Evolutionary conservation across 2,113 vertebrate species (phyloP).

Genomic region (Pangasianodon gigas): DNA sequence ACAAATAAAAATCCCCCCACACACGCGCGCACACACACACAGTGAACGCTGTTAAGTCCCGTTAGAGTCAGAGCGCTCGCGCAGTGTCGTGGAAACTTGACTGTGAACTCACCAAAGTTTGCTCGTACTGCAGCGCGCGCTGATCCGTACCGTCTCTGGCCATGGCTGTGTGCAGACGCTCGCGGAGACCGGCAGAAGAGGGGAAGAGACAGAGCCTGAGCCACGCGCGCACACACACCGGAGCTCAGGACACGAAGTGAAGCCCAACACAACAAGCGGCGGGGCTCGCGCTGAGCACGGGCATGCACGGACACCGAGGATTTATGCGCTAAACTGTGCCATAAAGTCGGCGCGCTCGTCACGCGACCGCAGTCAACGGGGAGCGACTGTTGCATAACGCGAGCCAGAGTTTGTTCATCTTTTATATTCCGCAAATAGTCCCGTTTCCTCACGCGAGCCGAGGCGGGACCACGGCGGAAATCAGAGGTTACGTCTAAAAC

Average conservation of each 20-base stretch:
- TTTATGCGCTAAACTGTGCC: not conserved
- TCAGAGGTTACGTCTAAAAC: slow-evolving; percentile 7
- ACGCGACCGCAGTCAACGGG: not conserved
- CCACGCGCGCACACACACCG: not conserved
- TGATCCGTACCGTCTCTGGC: slow-evolving; percentile 82
- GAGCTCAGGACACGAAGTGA: slow-evolving; percentile 1
- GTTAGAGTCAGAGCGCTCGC: not conserved
- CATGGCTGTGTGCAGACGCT: slow-evolving; percentile 64
- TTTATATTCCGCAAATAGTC: slow-evolving; percentile 38
- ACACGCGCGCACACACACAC: not conserved
- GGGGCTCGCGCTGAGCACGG: not conserved
- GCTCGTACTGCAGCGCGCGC: slow-evolving; percentile 92
- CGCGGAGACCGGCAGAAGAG: not conserved
- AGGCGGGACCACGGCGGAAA: slow-evolving; percentile 39
- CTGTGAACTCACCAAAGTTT: slow-evolving; percentile 86
- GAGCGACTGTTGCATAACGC: slow-evolving; percentile 12
- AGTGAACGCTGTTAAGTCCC: not conserved
- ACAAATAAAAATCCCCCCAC: not conserved
- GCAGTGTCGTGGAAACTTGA: not conserved
- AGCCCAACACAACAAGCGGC: not conserved
- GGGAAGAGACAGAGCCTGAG: not conserved
- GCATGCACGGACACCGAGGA: not conserved
- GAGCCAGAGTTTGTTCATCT: slow-evolving; percentile 16
- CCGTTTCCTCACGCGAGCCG: not conserved
- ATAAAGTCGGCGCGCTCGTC: slow-evolving; percentile 9